phyloP scores from a whole-genome alignment of 2,113 vertebrate species.

The Petroica traversi region DNA sequence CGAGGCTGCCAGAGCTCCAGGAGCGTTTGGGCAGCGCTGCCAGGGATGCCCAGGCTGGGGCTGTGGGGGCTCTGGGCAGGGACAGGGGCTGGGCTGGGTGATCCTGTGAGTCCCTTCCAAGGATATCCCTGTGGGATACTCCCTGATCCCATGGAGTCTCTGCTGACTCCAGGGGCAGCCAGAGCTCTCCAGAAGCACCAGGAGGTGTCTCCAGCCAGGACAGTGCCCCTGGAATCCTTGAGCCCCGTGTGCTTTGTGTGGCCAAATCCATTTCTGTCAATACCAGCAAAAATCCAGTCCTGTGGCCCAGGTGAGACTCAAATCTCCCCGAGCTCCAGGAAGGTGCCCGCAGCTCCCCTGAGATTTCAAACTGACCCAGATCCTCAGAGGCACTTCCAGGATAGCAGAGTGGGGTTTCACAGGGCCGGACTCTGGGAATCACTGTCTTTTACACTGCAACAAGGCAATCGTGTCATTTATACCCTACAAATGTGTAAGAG shows the following conservation, averaged over 20 bases:
- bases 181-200: neutral
- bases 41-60: neutral
- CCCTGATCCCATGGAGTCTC: neutral
- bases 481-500: neutral
- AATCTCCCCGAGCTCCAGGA: neutral
- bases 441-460: neutral
- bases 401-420: neutral
- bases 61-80: neutral
- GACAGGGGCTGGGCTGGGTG: accelerated
- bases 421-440: neutral
- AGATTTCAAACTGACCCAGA: neutral
- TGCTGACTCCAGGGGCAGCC: neutral
- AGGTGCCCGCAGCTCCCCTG: neutral
- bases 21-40: neutral
- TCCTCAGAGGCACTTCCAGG: neutral
- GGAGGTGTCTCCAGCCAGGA: neutral
- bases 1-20: too few relatives aligned
- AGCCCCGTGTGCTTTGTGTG: neutral
- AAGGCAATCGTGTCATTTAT: neutral
- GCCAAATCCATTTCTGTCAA: neutral
- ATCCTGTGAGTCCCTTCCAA: neutral
- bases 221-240: accelerated
- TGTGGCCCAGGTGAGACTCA: neutral
- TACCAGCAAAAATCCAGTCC: neutral
- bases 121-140: neutral